Conservation (phyloP, 2,113 vertebrate species). For the Pan paniscus region DNA sequence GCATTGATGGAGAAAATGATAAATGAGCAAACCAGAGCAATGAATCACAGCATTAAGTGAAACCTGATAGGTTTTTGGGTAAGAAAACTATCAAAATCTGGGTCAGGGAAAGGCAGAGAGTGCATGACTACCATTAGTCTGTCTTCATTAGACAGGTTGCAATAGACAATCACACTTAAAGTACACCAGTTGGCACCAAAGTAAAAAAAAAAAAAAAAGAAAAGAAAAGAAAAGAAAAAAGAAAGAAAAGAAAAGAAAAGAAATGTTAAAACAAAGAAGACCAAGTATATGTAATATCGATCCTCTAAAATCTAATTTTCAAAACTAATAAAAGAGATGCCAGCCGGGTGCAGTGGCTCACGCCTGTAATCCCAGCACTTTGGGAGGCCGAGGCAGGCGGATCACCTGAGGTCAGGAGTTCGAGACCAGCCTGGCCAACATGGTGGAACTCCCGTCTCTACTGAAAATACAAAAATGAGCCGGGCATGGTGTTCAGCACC, state of each 20-base stretch:
- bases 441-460: no score
- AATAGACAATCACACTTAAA: not conserved
- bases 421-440: no score
- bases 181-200: not conserved
- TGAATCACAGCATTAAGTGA: not conserved
- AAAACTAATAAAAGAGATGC: not conserved
- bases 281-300: not conserved
- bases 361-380: no score
- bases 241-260: not conserved
- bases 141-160: not conserved
- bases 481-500: no score
- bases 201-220: not conserved
- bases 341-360: no score
- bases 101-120: not conserved
- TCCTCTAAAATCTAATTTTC: not conserved
- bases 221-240: not conserved
- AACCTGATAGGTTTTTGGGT: not conserved
- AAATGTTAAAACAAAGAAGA: not conserved
- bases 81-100: not conserved
- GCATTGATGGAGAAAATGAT: not conserved
- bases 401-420: no score
- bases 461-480: no score
- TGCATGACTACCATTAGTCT: not conserved
- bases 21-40: not conserved
- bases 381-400: no score